Base-by-base conservation (phyloP, 2,113 vertebrate species). In the Physeter macrocephalus region DNA sequence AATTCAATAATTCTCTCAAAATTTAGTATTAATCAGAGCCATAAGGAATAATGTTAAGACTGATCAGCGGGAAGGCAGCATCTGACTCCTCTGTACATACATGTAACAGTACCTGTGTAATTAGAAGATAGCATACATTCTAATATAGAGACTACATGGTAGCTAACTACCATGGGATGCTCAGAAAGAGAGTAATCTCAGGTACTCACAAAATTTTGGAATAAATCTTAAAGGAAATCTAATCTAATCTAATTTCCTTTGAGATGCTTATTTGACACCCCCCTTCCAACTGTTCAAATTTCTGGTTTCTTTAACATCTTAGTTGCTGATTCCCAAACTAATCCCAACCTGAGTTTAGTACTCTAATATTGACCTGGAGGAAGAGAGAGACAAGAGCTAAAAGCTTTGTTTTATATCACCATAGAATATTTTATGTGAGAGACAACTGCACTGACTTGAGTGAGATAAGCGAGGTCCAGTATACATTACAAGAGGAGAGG, bases 21-120 rank as follows among this genome's bases (percentile, higher is more conserved):
- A 57, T 41, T 69, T 18, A 94, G 8, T 75, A 36, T 62, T 27
- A 84, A 94, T 78, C 9, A 93, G 52, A 90, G 1, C 18, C 27
- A 83, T 89, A 27, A 81, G 72, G 57, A 95, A 61, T 69, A 97
- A 72, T 46, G 36, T 66, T 90, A 94, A 93, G 29, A 95, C 8
- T 39, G 41, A 95, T 57, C 13, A 96, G 54, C 18, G 43, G 5
- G 61, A 93, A 31, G 64, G 83, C 62, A 20, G 15, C 25, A 27
- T 12, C 23, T 31, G 41, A 94, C 5, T 88, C 72, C 74, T 90
- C 9, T 86, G 18, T 25, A 92, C 52, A 67, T 25, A 88, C 20
- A 64, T 15, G 46, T 36, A 93, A 86, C 17, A 93, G 43, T 75
- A 84, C 20, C 21, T 89, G 31, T 74, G 17, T 62, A 69, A 93